These are phyloP conservation scores for Ailurus styani DNA, from an alignment of 2,113 vertebrate species.

Conservation along the genomic window DNA sequence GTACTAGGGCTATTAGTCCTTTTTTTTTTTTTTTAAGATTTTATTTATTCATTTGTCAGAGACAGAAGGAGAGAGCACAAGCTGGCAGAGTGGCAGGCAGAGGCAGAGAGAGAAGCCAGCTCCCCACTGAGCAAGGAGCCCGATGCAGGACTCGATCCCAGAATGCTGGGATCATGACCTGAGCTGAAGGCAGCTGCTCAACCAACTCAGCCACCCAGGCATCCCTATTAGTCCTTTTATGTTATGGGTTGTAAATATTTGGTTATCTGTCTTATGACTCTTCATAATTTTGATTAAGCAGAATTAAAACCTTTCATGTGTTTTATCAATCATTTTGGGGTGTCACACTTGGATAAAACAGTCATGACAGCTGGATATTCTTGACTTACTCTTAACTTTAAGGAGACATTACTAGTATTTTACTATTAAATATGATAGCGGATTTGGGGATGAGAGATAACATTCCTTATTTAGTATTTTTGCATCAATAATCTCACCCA, in stretches of 20 bases:
- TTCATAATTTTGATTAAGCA: neutral
- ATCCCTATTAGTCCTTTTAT: neutral
- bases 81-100: too few relatives aligned
- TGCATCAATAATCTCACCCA: neutral
- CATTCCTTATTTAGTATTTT: neutral
- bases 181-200: too few relatives aligned
- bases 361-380: neutral
- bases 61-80: too few relatives aligned
- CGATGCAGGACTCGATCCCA: too few relatives aligned
- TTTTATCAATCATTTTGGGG: neutral
- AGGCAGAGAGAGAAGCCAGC: too few relatives aligned
- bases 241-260: neutral
- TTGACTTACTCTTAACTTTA: neutral
- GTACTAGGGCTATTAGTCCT: neutral
- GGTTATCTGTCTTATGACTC: neutral
- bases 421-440: neutral
- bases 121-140: too few relatives aligned
- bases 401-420: neutral
- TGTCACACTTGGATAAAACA: conserved; percentile 6
- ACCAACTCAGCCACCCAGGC: too few relatives aligned
- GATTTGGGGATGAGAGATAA: neutral
- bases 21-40: too few relatives aligned
- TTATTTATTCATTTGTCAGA: too few relatives aligned
- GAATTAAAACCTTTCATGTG: neutral
- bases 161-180: too few relatives aligned